Evolutionary conservation across 1,140 invertebrate genomes (phyloP).

Genomic region (Ooceraea biroi): DNA sequence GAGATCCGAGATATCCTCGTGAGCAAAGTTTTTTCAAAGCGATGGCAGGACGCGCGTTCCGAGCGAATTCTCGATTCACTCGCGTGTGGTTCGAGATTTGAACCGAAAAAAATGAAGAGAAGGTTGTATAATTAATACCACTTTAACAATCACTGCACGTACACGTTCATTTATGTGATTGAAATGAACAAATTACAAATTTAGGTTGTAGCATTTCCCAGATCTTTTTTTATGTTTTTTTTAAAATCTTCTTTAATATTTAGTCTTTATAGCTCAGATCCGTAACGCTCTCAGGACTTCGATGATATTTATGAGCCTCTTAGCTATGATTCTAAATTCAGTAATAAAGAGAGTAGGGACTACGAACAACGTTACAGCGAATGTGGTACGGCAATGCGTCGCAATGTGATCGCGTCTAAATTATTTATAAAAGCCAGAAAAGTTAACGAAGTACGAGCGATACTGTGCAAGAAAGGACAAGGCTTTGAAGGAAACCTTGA

Average conservation of each 20-base stretch:
- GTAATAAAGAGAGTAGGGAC: background rate
- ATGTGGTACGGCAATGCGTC: background rate
- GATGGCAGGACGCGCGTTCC: background rate
- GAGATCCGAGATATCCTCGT: constrained; percentile 35
- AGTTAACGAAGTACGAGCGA: constrained; percentile 5
- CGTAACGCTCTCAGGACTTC: background rate
- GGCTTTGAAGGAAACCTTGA: constrained; percentile 24
- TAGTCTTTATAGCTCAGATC: background rate
- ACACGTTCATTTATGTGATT: background rate
- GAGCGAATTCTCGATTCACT: background rate
- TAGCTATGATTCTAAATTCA: background rate
- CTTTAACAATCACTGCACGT: background rate
- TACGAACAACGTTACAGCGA: background rate
- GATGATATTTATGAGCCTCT: background rate
- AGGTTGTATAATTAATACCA: background rate
- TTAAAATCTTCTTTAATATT: background rate
- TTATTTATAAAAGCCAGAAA: constrained; percentile 22
- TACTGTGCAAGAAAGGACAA: constrained; percentile 7
- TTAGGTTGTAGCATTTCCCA: background rate
- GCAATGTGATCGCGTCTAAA: background rate
- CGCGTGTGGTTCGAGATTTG: background rate
- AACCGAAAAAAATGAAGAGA: background rate
- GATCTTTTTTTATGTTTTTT: background rate
- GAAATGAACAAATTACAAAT: constrained; percentile 2
- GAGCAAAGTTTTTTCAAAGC: constrained; percentile 5